phyloP scores from a whole-genome alignment of 35 echinoderm and acorn worm species.

The Ophiothrix spiculata region DNA sequence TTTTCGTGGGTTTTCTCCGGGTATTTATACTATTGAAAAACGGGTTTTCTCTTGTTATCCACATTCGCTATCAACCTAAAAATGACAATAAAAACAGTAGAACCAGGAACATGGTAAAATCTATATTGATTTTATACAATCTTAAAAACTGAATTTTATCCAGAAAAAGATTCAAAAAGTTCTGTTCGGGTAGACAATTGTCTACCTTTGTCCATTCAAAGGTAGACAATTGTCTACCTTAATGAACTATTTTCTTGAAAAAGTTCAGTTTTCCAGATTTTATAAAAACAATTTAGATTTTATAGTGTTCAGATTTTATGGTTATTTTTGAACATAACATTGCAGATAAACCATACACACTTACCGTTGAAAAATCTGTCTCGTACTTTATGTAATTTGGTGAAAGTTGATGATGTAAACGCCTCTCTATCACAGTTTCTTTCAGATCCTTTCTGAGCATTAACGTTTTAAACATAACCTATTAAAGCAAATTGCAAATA shows the following conservation, averaged over 20 bases:
- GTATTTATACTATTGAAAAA: no score
- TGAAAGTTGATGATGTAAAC: constrained; percentile 46
- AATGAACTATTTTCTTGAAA: background rate
- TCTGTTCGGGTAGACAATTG: no score
- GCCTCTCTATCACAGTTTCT: constrained; percentile 13
- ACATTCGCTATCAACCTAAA: no score
- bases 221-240: background rate
- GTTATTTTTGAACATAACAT: background rate
- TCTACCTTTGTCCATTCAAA: no score
- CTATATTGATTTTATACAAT: no score
- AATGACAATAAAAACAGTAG: no score
- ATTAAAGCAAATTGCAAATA: no score
- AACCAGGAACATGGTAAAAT: no score
- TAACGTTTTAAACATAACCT: constrained; percentile 40
- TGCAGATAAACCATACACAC: background rate
- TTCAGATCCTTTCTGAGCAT: constrained; percentile 10
- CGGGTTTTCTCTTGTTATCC: no score
- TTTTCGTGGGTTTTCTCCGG: no score
- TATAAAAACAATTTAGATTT: background rate
- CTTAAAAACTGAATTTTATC: no score
- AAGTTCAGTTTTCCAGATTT: background rate
- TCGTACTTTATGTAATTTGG: constrained; percentile 50
- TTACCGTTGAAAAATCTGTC: constrained; percentile 19
- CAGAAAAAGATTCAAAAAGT: no score
- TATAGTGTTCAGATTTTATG: background rate